Conservation (phyloP, 2,113 vertebrate species). For the Panthera tigris region DNA sequence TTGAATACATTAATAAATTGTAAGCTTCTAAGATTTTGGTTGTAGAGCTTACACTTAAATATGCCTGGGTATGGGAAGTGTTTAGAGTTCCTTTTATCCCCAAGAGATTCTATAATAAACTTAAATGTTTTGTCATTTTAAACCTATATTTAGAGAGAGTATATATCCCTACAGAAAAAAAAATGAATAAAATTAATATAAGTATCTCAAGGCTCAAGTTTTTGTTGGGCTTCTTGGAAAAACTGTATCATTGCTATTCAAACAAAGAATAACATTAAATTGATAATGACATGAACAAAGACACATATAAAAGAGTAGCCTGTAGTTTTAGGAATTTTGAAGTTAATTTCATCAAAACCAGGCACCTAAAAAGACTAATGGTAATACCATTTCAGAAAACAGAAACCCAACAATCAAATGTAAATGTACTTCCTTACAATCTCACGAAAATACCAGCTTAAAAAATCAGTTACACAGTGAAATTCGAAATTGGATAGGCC, state of each 20-base stretch:
- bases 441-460: background rate
- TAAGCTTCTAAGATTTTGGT: background rate
- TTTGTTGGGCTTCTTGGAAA: background rate
- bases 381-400: background rate
- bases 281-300: background rate
- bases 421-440: background rate
- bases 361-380: background rate
- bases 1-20: background rate
- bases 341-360: background rate
- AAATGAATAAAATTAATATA: background rate
- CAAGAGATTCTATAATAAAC: background rate
- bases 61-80: background rate
- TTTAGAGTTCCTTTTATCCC: background rate
- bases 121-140: background rate
- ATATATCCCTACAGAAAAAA: background rate
- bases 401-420: background rate
- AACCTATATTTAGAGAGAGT: background rate
- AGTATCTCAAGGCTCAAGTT: background rate
- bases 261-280: background rate
- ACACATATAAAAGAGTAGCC: background rate
- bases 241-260: background rate
- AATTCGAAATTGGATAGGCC: background rate
- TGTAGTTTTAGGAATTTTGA: background rate
- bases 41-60: background rate
- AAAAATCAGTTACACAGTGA: background rate